Conservation (phyloP, 2,113 vertebrate genomes). For the Cathartes aura region DNA sequence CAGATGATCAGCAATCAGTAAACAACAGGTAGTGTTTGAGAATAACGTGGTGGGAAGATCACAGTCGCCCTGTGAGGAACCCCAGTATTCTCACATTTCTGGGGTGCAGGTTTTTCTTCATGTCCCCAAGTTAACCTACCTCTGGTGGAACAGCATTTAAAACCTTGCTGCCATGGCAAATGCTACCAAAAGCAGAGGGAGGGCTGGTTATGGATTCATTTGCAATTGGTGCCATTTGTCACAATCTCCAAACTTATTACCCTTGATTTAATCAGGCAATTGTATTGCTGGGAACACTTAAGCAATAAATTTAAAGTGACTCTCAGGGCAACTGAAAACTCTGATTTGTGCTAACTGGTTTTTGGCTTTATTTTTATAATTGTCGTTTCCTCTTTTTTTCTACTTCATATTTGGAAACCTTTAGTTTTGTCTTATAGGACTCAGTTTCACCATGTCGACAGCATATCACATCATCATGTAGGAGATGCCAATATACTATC, state of each 20-base stretch:
- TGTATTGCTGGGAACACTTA: neutral
- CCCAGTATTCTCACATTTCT: neutral
- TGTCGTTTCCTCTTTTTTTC: neutral
- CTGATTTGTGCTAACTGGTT: neutral
- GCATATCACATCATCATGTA: fast-evolving
- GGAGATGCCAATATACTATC: neutral
- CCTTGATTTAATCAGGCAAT: neutral
- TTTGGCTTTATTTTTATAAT: neutral
- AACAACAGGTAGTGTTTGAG: neutral
- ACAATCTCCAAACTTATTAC: neutral
- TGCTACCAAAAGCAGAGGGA: neutral
- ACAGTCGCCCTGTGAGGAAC: neutral
- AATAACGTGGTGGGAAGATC: neutral
- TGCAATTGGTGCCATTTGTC: neutral
- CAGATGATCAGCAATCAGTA: neutral
- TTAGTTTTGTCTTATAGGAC: neutral
- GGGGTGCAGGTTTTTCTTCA: neutral
- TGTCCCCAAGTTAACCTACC: neutral
- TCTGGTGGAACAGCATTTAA: neutral
- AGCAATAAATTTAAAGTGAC: neutral
- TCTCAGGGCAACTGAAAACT: neutral
- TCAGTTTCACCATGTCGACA: neutral
- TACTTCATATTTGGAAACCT: neutral
- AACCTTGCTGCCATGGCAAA: neutral
- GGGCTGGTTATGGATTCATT: neutral